Percentiles rank a stretch among this genome's conserved stretches.
Evolutionary conservation across 2,113 vertebrate genomes (phyloP).

Genomic region (Paraplagusia blochii): DNA sequence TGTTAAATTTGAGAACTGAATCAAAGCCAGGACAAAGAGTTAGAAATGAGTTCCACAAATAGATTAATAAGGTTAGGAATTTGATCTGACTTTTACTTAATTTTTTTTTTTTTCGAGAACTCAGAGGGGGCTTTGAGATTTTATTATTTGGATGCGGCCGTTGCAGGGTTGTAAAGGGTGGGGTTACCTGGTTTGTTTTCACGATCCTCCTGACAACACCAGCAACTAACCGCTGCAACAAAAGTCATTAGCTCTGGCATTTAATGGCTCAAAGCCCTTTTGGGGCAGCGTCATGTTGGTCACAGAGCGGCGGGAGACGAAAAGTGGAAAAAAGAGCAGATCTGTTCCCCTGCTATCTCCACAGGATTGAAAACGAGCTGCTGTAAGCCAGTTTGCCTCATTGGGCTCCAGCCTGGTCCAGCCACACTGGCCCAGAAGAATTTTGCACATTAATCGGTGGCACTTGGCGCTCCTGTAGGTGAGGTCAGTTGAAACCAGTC

Average conservation of each 20-base stretch:
- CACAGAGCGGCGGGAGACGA: conserved; percentile 24
- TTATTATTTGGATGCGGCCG: too few relatives aligned
- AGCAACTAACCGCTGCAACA: conserved; percentile 14
- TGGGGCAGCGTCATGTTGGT: conserved; percentile 21
- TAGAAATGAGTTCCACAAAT: conserved; percentile 14
- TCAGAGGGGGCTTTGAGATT: neutral
- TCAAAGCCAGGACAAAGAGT: conserved; percentile 5
- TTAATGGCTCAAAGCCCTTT: conserved; percentile 34
- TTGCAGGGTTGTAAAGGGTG: too few relatives aligned
- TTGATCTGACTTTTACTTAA: conserved; percentile 7
- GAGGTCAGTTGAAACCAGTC: conserved; percentile 44
- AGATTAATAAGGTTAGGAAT: conserved; percentile 7
- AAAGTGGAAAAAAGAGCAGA: conserved; percentile 1
- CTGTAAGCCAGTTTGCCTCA: conserved; percentile 40
- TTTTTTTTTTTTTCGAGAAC: conserved; percentile 5
- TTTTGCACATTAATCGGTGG: conserved; percentile 56
- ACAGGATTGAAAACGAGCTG: conserved; percentile 26
- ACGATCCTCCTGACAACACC: conserved; percentile 10
- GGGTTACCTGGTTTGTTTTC: too few relatives aligned
- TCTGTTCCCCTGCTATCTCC: conserved; percentile 32
- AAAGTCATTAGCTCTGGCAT: conserved; percentile 29
- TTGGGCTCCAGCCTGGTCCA: conserved; percentile 37
- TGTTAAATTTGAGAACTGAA: conserved; percentile 16
- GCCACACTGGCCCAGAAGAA: conserved; percentile 28
- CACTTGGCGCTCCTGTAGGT: conserved; percentile 34